Base-by-base conservation (phyloP, 2,888 invertebrate genomes). In the Pammene fasciana region DNA sequence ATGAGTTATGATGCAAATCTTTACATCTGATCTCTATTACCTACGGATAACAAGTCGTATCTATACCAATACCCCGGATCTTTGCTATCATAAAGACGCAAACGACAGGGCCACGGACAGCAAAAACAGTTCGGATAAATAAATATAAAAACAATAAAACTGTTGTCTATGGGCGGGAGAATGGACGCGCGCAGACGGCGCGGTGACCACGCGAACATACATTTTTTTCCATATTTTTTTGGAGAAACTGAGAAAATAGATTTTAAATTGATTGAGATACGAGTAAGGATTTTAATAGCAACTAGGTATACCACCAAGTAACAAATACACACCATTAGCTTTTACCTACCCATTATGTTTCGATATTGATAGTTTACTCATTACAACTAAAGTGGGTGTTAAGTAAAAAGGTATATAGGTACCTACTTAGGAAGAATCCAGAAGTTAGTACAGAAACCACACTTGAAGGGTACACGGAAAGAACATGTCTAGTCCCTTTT, bases 71-170 rank as follows among this genome's bases (percentile, higher is more conserved):
- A 65, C 77, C 78, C 26, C 80, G 62, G 81, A 82, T 82, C 86
- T 82, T 83, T 84, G 83, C 84, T 82, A 86, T 86, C 85, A 86
- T 86, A 87, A 83, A 84, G 82, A 81, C 80, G 78, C 81, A 82
- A 83, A 83, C 83, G 82, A 83, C 83, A 82, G 81, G 85, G 80
- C 80, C 78, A 82, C 79, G 85, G 83, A 84, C 81, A 84, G 83
- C 82, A 86, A 84, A 87, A 88, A 87, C 85, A 86, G 80, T 84
- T 76, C 83, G 82, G 89, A 91, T 90, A 91, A 90, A 92, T 92
- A 92, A 88, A 92, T 90, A 90, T 90, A 88, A 92, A 92, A 92
- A 90, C 89, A 91, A 91, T 92, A 91, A 92, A 92, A 92, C 86
- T 87, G 86, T 90, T 92, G 91, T 91, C 89, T 90, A 90, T 90